These are phyloP conservation scores for Rhinella marina DNA, from an alignment of 2,797 vertebrate species.

Conservation along the genomic window DNA sequence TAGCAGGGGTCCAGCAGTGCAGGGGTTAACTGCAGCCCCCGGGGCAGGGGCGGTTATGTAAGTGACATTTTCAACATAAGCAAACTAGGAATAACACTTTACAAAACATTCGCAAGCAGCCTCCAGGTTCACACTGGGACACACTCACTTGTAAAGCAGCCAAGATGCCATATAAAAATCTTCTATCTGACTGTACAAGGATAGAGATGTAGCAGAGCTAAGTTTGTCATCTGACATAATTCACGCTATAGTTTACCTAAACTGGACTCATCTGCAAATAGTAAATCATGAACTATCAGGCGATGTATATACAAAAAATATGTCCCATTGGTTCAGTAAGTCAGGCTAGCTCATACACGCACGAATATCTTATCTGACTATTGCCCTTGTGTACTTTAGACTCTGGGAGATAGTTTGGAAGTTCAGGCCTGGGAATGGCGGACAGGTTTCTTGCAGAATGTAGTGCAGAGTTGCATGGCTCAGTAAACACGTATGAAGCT, in stretches of 20 bases:
- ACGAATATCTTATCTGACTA: background rate
- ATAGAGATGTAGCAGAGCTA: background rate
- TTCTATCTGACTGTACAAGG: background rate
- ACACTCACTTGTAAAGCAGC: background rate
- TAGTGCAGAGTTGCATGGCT: background rate
- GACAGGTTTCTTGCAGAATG: constrained; percentile 1
- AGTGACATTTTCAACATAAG: background rate
- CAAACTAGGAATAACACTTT: constrained; percentile 2
- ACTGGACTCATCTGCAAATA: no score
- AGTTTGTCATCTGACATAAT: background rate
- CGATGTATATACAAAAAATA: background rate
- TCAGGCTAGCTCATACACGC: background rate
- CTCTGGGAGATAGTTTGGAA: background rate
- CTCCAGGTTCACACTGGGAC: background rate
- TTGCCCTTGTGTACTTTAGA: constrained; percentile 29
- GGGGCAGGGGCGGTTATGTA: background rate
- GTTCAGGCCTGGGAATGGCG: constrained; percentile 6
- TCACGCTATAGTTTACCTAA: background rate
- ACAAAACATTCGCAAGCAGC: background rate
- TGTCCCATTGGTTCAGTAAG: background rate
- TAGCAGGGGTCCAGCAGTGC: background rate
- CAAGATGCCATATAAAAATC: background rate
- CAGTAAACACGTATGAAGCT: background rate
- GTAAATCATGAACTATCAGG: no score
- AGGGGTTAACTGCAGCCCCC: background rate